Conservation (phyloP, 2,888 invertebrate genomes). For the Cylloceria caligata region DNA sequence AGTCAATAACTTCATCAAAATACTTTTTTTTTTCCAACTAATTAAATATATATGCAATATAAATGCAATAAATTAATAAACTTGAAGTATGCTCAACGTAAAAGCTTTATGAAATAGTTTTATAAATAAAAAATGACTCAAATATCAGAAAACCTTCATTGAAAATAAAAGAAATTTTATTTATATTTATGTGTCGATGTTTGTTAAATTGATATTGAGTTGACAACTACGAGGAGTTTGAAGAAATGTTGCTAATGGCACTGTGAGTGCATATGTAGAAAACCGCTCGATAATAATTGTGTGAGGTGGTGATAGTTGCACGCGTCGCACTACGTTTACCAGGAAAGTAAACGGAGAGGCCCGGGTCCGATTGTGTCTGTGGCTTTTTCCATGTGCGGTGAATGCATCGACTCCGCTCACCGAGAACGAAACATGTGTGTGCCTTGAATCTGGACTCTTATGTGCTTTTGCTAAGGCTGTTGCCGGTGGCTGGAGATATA, state of each 20-base stretch:
- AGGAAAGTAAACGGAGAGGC: conserved; percentile 60
- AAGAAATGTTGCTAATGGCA: no score
- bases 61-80: no score
- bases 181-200: no score
- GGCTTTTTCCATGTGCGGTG: conserved; percentile 24
- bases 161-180: no score
- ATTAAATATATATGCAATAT: no score
- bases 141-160: no score
- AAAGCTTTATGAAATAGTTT: no score
- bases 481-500: conserved; percentile 25
- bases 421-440: conserved; percentile 11
- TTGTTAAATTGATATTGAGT: no score
- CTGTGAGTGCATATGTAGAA: neutral
- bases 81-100: no score
- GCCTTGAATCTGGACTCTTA: neutral
- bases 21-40: neutral
- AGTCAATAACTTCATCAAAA: neutral
- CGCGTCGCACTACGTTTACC: conserved; percentile 19
- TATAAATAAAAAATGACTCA: no score
- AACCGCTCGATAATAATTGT: neutral
- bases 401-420: conserved; percentile 29
- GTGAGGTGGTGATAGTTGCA: conserved; percentile 7
- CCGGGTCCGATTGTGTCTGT: conserved; percentile 62
- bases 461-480: conserved; percentile 4
- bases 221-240: no score